Percentiles rank a stretch among this genome's conserved stretches.
Evolutionary conservation across 2,888 invertebrate species (phyloP).

Genomic region (Tachina lurida): DNA sequence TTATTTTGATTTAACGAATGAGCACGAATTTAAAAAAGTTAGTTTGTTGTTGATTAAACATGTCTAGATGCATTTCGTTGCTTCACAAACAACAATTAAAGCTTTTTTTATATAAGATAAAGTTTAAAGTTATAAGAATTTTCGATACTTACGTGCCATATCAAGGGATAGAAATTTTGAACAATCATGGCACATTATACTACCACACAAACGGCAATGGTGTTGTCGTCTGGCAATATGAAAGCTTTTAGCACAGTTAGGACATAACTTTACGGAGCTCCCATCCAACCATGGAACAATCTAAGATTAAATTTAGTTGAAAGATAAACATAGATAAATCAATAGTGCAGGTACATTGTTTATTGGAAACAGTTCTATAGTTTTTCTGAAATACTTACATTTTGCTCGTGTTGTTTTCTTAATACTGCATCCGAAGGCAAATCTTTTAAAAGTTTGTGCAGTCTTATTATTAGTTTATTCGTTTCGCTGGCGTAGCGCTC

Average conservation of each 20-base stretch:
- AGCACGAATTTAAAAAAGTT: no score
- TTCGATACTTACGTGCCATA: constrained; percentile 88
- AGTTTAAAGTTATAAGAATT: not conserved
- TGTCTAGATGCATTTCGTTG: no score
- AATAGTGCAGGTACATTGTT: not conserved
- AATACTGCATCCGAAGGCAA: constrained; percentile 89
- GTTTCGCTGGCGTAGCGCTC: constrained; percentile 97
- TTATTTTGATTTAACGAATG: no score
- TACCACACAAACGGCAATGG: constrained; percentile 97
- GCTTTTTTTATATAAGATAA: no score
- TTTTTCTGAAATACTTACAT: constrained; percentile 80
- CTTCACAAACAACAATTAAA: not conserved
- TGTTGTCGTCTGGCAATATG: constrained; percentile 94
- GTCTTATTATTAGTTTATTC: constrained; percentile 95
- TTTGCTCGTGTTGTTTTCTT: constrained; percentile 89
- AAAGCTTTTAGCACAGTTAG: constrained; percentile 95
- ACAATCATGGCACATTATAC: constrained; percentile 96
- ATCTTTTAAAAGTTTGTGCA: constrained; percentile 94
- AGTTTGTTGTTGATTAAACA: no score
- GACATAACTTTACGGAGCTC: constrained; percentile 93
- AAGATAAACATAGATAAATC: not conserved
- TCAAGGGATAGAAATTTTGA: constrained; percentile 92
- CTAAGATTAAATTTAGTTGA: constrained; percentile 76
- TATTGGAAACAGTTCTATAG: no score
- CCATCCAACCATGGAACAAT: constrained; percentile 97